Evolutionary conservation across 2,113 vertebrate species (phyloP).

Genomic region (Lophochroa leadbeateri): DNA sequence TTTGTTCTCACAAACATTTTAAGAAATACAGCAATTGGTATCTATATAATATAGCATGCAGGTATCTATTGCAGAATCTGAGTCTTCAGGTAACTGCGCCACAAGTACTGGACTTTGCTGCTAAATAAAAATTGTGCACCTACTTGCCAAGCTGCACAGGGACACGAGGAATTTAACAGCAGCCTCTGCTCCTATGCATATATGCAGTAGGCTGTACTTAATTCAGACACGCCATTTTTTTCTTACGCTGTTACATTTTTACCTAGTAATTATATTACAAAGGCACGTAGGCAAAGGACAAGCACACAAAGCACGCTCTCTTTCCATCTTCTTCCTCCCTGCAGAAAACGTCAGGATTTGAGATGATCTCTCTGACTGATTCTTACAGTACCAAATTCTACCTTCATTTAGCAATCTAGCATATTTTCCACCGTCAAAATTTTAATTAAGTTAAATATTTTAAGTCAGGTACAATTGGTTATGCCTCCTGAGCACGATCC

Average conservation of each 20-base stretch:
- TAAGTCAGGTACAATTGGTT: not conserved
- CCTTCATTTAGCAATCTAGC: not conserved
- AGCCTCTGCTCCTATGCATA: not conserved
- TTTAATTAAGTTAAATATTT: not conserved
- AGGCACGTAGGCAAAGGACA: slow-evolving; percentile 6
- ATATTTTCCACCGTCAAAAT: not conserved
- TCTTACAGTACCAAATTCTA: not conserved
- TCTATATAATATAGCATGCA: not conserved
- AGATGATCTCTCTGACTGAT: not conserved
- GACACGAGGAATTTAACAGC: not conserved
- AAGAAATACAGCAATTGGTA: not conserved
- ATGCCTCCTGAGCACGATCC: not conserved
- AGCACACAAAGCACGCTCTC: slow-evolving; percentile 20
- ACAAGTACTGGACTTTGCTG: not conserved
- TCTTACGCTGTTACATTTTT: not conserved
- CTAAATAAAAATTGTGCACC: not conserved
- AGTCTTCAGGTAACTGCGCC: not conserved
- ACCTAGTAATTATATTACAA: slow-evolving; percentile 51
- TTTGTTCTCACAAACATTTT: not conserved
- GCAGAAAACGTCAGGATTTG: not conserved
- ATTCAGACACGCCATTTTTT: not conserved
- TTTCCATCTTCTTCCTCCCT: not conserved
- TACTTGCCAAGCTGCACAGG: not conserved
- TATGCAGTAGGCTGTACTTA: not conserved
- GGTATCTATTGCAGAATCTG: not conserved